These are phyloP conservation scores for Aricia agestis DNA, from an alignment of 1,140 invertebrate species.

Conservation along the genomic window DNA sequence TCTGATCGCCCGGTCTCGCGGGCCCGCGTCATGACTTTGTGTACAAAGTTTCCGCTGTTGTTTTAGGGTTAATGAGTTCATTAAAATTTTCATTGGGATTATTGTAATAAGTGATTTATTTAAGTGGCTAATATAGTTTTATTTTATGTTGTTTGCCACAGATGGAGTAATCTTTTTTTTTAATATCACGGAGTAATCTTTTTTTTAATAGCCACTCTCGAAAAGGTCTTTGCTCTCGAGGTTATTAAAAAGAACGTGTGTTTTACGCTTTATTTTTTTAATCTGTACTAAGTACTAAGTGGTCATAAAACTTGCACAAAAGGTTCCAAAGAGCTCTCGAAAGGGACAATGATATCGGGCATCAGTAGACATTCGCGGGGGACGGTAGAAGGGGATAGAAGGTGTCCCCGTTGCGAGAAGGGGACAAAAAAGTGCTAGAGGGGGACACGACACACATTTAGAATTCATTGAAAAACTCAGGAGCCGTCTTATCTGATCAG, in stretches of 20 bases:
- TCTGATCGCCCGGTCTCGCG: background rate
- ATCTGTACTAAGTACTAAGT: conserved; percentile 14
- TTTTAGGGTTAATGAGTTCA: conserved; percentile 1
- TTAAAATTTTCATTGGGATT: background rate
- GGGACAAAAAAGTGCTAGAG: conserved; percentile 30
- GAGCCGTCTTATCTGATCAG: conserved; percentile 71
- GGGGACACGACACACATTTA: conserved; percentile 52
- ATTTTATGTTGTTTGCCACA: no score
- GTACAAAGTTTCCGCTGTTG: background rate
- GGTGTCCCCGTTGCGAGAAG: conserved; percentile 18
- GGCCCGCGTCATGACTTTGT: background rate
- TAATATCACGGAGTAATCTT: no score
- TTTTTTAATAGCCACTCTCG: no score
- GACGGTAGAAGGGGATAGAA: conserved; percentile 26
- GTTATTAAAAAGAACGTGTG: background rate
- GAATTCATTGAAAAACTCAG: conserved; percentile 75
- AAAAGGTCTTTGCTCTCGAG: no score
- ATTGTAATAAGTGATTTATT: background rate
- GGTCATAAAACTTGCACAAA: conserved; percentile 15
- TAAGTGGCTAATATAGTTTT: no score
- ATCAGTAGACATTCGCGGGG: conserved; percentile 31
- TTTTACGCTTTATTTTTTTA: background rate
- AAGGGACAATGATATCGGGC: conserved; percentile 33
- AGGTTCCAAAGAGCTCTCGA: conserved; percentile 15
- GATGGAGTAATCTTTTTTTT: no score